phyloP scores from a whole-genome alignment of 2,888 invertebrate genomes.

The Stegana nigrithorax region DNA sequence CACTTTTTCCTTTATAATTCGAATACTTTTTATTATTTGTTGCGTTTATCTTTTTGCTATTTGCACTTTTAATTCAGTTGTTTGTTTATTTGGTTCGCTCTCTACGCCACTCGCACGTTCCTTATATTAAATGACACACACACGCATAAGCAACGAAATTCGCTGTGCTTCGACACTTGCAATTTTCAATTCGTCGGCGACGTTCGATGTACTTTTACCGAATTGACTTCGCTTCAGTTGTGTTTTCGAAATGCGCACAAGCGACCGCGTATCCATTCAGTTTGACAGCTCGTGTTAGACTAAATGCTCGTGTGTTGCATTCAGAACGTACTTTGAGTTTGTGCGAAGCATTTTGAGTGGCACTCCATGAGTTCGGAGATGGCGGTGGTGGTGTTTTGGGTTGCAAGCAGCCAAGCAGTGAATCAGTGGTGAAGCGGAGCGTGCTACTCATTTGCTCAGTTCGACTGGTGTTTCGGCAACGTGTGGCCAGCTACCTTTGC shows the following conservation, averaged over 20 bases:
- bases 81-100: too few relatives aligned
- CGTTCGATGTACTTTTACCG: conserved; percentile 2
- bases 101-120: not conserved
- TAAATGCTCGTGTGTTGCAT: conserved; percentile 31
- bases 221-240: not conserved
- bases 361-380: not conserved
- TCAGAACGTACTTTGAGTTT: conserved; percentile 29
- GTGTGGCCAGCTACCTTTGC: too few relatives aligned
- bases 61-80: conserved; percentile 27
- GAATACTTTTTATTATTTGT: not conserved
- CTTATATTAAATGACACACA: not conserved
- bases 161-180: conserved; percentile 22
- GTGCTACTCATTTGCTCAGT: conserved; percentile 5
- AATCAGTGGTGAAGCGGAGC: conserved; percentile 4
- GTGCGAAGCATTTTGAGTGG: conserved; percentile 24
- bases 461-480: too few relatives aligned
- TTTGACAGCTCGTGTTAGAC: conserved; percentile 46
- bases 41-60: conserved; percentile 24
- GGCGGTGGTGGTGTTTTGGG: conserved; percentile 18
- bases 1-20: not conserved
- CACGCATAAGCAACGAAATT: not conserved
- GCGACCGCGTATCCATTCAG: conserved; percentile 48
- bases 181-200: not conserved
- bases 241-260: conserved; percentile 26
- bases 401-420: not conserved